Evolutionary conservation across 2,888 invertebrate genomes (phyloP), one percentile per base, ranked within the genome.

Genomic region (Teleiodes luculella): DNA sequence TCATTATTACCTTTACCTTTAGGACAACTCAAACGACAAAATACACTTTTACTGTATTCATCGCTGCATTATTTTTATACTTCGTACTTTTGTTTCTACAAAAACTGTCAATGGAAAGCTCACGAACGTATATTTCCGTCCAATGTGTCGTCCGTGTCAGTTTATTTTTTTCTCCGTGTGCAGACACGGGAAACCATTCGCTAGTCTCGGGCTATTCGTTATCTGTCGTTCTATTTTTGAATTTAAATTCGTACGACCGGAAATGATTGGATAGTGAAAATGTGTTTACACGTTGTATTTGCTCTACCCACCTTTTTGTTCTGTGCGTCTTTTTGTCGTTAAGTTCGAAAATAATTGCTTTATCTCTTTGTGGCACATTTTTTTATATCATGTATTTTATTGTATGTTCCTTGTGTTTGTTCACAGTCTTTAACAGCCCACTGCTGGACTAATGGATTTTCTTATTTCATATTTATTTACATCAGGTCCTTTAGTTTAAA

Each of bases 231-330:
- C 70, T 80, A 77, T 77, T 80, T 76, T 69, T 53, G 71, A 61
- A 51, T 63, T 60, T 56, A 55, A 61, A 61, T 62, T 59, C 59
- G 60, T 60, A 57, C 56, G 52, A 71, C 71, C 78, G 80, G 76
- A 81, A 76, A 75, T 78, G 70, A 74, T 75, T 66, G 70, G 66
- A 68, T 72, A 69, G 72, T 76, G 68, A 63, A 66, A 16, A 39
- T 6, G 35, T 14, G 30, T 39, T 50, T 28, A 50, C 39, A 50
- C 11, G 50, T 39, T 50, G 49, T 37, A 24, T 24, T 3, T 35
- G 16, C 11, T 16, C 16, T 6, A 13, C 6, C 7, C 14, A 37
- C n/a, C 35, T 37, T 16, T 24, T 24, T 24, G 24, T n/a, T n/a
- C 24, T 24, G 24, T 24, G 1, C 16, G 5, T 16, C 5, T 14